These are phyloP conservation scores for Anguilla rostrata DNA, from an alignment of 2,113 vertebrate species.

Conservation along the genomic window DNA sequence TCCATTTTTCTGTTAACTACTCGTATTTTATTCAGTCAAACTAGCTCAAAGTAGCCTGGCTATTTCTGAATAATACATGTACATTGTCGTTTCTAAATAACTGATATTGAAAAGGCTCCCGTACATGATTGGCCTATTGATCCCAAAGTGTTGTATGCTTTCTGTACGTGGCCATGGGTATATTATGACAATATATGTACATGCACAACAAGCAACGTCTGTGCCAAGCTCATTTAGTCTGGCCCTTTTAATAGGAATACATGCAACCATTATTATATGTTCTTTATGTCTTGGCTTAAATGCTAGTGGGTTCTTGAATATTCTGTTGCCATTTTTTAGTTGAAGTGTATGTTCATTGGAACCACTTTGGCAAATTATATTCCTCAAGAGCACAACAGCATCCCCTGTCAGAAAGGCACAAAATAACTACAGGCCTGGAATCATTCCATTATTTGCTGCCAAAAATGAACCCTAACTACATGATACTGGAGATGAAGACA, in stretches of 20 bases:
- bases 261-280: not conserved
- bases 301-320: not conserved
- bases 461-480: not conserved
- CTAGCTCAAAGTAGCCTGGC: no score
- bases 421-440: not conserved
- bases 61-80: no score
- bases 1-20: no score
- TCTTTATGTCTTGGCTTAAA: not conserved
- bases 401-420: not conserved
- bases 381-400: not conserved
- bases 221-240: no score
- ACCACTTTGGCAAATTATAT: not conserved
- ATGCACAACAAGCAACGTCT: not conserved
- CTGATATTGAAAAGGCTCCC: no score
- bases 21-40: no score
- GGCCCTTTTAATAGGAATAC: no score
- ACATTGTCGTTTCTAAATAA: no score
- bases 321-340: not conserved
- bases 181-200: no score
- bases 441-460: not conserved
- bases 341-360: not conserved
- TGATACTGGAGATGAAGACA: not conserved
- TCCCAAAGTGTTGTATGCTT: no score
- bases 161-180: no score
- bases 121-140: no score